Evolutionary conservation across 2,113 vertebrate species (phyloP).

Genomic region (Charadrius vociferus): DNA sequence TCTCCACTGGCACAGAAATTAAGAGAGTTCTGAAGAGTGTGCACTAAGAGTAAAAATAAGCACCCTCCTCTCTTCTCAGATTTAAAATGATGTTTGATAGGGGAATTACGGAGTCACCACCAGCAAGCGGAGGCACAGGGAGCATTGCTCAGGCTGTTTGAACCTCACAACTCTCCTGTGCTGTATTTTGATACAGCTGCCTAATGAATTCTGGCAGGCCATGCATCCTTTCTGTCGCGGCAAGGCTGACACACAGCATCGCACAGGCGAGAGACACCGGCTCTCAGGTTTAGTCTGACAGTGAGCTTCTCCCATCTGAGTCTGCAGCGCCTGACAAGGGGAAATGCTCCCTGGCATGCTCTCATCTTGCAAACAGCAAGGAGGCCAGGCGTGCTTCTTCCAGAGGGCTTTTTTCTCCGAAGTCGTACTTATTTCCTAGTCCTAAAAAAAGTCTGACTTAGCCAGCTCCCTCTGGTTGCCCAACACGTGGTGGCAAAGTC

Average conservation of each 20-base stretch:
- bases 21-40: background rate
- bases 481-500: rapidly evolving
- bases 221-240: rapidly evolving
- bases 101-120: background rate
- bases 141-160: background rate
- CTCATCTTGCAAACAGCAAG: background rate
- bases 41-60: background rate
- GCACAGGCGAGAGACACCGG: rapidly evolving
- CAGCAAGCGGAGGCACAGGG: background rate
- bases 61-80: background rate
- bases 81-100: background rate
- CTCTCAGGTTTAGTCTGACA: rapidly evolving
- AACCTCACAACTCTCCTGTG: background rate
- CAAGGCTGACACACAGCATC: background rate
- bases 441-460: background rate
- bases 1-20: background rate
- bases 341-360: background rate
- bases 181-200: background rate
- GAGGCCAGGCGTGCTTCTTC: background rate
- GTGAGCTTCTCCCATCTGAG: background rate
- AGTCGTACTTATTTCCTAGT: background rate
- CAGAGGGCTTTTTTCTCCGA: background rate
- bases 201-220: background rate
- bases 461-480: background rate
- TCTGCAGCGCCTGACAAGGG: background rate